phyloP scores from a whole-genome alignment of 2,113 vertebrate species.

The Heterotilapia buettikoferi region DNA sequence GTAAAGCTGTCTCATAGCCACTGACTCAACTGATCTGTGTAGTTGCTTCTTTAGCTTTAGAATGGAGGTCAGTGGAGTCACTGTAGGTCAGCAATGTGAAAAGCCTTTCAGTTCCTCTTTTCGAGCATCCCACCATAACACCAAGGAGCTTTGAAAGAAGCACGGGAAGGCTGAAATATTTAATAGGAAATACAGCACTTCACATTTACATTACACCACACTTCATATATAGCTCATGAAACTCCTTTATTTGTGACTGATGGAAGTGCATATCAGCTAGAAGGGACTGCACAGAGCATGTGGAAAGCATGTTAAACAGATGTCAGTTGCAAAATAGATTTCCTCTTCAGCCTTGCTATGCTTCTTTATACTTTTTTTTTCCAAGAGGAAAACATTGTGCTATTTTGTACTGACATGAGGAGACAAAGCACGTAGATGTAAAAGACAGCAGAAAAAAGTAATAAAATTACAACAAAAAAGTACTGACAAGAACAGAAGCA shows the following conservation, averaged over 20 bases:
- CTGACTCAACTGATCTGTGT: neutral
- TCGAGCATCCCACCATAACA: neutral
- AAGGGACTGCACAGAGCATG: neutral
- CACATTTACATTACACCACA: neutral
- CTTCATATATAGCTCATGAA: neutral
- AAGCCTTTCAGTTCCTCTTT: neutral
- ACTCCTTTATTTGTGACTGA: neutral
- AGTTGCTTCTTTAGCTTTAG: neutral
- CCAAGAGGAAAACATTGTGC: neutral
- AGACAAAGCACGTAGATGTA: neutral
- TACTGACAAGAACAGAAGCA: neutral
- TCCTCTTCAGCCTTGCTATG: neutral
- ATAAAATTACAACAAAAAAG: neutral
- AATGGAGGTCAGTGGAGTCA: neutral
- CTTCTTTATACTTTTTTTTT: neutral
- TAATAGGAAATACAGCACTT: neutral
- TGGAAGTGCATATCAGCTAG: neutral
- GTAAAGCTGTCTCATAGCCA: neutral
- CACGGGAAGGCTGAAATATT: neutral
- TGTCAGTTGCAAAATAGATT: slow-evolving; percentile 2
- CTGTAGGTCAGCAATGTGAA: neutral
- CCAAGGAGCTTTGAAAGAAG: neutral
- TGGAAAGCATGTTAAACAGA: neutral
- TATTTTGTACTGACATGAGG: neutral
- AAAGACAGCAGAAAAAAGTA: slow-evolving; percentile 26